phyloP scores from a whole-genome alignment of 2,113 vertebrate species.

The Cynocephalus volans region DNA sequence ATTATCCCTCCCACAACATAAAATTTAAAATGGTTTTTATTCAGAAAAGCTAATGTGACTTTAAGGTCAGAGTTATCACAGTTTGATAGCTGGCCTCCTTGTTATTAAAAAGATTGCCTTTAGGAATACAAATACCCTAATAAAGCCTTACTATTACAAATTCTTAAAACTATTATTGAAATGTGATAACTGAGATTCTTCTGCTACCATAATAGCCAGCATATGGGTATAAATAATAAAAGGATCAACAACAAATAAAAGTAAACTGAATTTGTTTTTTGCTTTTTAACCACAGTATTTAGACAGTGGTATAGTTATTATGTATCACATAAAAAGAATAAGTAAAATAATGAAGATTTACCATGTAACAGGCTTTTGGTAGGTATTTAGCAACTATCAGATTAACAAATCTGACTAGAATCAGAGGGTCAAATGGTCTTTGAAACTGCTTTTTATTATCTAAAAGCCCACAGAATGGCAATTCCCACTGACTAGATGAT shows the following conservation, averaged over 20 bases:
- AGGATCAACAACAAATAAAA: constrained; percentile 28
- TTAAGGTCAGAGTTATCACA: constrained; percentile 52
- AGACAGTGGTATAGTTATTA: not conserved
- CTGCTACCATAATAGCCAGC: not conserved
- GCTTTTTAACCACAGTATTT: not conserved
- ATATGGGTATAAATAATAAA: constrained; percentile 5
- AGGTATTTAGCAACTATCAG: not conserved
- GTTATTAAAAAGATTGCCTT: constrained; percentile 27
- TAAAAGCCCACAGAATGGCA: not conserved
- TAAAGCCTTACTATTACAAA: not conserved
- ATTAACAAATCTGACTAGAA: not conserved
- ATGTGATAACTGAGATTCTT: not conserved
- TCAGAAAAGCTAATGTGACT: not conserved
- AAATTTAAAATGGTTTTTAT: constrained; percentile 27
- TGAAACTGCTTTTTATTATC: constrained; percentile 3
- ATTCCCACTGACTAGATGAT: not conserved
- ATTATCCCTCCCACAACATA: not conserved
- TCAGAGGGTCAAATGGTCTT: not conserved
- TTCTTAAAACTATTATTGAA: constrained; percentile 48
- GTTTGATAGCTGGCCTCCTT: not conserved
- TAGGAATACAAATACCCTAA: not conserved
- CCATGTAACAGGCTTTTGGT: not conserved
- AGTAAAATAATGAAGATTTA: not conserved
- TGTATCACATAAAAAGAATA: not conserved
- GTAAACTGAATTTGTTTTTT: not conserved